Evolutionary conservation across 2,888 invertebrate genomes (phyloP).

Genomic region (Eulithis testata): DNA sequence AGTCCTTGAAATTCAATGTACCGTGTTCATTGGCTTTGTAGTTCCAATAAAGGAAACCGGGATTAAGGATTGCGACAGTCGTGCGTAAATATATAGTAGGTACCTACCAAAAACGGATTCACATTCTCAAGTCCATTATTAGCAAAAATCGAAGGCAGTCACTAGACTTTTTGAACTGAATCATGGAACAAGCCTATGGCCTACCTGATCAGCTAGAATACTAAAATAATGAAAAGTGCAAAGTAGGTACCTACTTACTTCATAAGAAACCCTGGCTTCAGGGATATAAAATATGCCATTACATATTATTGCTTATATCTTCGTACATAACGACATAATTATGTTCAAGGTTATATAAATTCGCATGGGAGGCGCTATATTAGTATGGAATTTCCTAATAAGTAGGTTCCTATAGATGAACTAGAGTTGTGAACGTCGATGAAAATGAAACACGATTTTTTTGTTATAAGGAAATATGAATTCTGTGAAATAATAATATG

Average conservation of each 20-base stretch:
- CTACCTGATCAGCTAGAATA: no score
- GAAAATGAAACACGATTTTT: not conserved
- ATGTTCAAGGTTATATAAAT: conserved; percentile 29
- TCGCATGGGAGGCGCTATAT: conserved; percentile 20
- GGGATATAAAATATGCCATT: not conserved
- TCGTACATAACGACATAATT: conserved; percentile 4
- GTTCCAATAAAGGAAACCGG: conserved; percentile 34
- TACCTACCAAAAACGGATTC: no score
- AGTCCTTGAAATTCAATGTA: conserved; percentile 40
- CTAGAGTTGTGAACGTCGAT: conserved; percentile 21
- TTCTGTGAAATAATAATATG: no score
- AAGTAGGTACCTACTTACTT: no score
- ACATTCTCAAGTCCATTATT: no score
- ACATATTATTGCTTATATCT: conserved; percentile 12
- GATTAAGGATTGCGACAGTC: conserved; percentile 24
- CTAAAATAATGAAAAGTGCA: no score
- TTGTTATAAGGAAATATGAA: not conserved
- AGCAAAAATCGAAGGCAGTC: no score
- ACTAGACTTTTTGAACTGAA: no score
- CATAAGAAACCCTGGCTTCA: no score
- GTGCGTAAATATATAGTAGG: conserved; percentile 10
- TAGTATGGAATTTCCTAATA: conserved; percentile 35
- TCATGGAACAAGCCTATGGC: no score
- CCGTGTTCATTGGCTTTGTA: conserved; percentile 47
- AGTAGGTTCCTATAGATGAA: conserved; percentile 13